Percentiles rank a stretch among this genome's conserved stretches.
These are phyloP conservation scores for Zaprionus kolodkinae DNA, from an alignment of 1,140 invertebrate species.

Conservation along the genomic window DNA sequence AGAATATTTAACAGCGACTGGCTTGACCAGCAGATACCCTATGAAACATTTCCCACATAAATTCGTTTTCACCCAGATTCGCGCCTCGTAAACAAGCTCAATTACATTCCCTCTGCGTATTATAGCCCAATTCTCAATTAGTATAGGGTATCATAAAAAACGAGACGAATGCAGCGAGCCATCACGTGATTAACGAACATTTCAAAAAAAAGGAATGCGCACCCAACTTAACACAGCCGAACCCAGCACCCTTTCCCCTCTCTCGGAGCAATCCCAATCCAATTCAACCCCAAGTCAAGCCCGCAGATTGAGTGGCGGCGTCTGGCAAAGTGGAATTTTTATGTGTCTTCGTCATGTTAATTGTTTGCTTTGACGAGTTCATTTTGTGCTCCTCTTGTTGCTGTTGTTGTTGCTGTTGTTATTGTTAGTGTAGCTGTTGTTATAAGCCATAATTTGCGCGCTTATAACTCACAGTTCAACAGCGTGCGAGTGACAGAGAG, in stretches of 20 bases:
- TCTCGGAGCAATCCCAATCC: not conserved
- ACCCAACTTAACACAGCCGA: conserved; percentile 33
- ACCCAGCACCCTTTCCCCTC: not conserved
- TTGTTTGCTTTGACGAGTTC: conserved; percentile 61
- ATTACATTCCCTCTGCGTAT: not conserved
- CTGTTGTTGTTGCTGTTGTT: conserved; percentile 46
- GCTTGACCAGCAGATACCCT: not conserved
- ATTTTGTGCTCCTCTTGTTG: conserved; percentile 45
- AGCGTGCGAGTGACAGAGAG: not conserved
- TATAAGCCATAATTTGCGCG: conserved; percentile 78
- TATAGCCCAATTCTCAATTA: conserved; percentile 8
- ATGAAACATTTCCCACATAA: not conserved
- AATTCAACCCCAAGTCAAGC: conserved; percentile 8
- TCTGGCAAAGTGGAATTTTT: conserved; percentile 60
- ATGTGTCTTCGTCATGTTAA: conserved; percentile 82
- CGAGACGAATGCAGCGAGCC: conserved; percentile 31
- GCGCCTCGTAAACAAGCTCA: not conserved
- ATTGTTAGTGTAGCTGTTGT: conserved; percentile 49
- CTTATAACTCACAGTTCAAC: conserved; percentile 71
- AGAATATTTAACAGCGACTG: not conserved
- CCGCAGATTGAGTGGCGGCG: conserved; percentile 11
- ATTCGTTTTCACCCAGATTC: too few relatives aligned
- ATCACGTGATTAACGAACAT: conserved; percentile 76
- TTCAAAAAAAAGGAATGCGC: conserved; percentile 53
- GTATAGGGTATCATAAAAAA: conserved; percentile 8